Percentiles rank a stretch among this genome's conserved stretches.
These are phyloP conservation scores for Monochamus alternatus DNA, from an alignment of 2,888 invertebrate species.

Conservation along the genomic window DNA sequence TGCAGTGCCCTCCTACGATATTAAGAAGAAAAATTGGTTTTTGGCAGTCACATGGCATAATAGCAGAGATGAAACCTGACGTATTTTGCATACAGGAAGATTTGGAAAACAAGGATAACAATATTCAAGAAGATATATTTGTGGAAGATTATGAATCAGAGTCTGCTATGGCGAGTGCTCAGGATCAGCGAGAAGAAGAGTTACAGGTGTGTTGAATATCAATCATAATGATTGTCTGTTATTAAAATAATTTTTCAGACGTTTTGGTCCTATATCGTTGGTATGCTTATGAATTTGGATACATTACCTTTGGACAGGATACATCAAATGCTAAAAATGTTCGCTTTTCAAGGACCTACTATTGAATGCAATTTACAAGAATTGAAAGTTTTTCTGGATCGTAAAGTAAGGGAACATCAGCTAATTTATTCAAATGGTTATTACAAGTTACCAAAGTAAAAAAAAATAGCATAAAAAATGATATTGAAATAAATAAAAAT, in stretches of 20 bases:
- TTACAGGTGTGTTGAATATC: slow-evolving; percentile 78
- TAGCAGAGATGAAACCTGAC: slow-evolving; percentile 85
- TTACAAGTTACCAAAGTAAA: slow-evolving; percentile 86
- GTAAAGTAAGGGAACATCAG: slow-evolving; percentile 93
- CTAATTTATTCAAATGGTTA: slow-evolving; percentile 88
- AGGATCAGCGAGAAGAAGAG: slow-evolving; percentile 95
- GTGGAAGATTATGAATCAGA: slow-evolving; percentile 93
- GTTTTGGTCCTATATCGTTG: slow-evolving; percentile 97
- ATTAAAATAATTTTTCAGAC: slow-evolving; percentile 71
- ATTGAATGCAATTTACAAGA: slow-evolving; percentile 93
- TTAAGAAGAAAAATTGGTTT: slow-evolving; percentile 90
- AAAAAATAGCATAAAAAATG: background rate
- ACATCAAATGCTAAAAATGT: slow-evolving; percentile 97
- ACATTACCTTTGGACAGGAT: slow-evolving; percentile 93
- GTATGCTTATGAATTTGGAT: slow-evolving; percentile 96
- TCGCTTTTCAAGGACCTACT: slow-evolving; percentile 92
- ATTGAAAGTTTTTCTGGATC: slow-evolving; percentile 90
- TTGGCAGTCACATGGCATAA: slow-evolving; percentile 94
- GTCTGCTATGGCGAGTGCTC: slow-evolving; percentile 95
- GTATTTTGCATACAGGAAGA: slow-evolving; percentile 83
- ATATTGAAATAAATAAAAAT: too few species aligned
- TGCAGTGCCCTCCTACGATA: slow-evolving; percentile 91
- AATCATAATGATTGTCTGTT: too few species aligned
- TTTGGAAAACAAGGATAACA: slow-evolving; percentile 73
- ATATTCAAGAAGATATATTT: slow-evolving; percentile 76